Conservation (phyloP, 2,113 vertebrate species). For the Rhabdomys dilectus region DNA sequence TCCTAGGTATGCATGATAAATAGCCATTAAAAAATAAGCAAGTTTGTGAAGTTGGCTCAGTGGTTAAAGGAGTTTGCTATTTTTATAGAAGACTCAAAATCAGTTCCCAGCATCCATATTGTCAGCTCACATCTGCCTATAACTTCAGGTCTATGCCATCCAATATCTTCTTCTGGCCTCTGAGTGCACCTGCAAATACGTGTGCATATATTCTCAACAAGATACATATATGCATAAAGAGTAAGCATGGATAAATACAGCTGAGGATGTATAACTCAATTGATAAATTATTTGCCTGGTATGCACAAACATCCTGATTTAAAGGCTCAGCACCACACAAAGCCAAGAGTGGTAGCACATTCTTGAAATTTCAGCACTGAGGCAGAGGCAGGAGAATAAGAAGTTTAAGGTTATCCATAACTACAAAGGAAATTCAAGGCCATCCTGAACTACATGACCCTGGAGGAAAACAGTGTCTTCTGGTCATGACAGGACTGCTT, state of each 20-base stretch:
- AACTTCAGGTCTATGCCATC: not conserved
- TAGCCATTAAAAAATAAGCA: constrained; percentile 8
- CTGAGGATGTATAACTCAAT: not conserved
- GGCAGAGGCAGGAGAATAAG: not conserved
- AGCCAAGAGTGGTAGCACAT: not conserved
- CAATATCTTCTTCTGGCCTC: not conserved
- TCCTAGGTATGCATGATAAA: not conserved
- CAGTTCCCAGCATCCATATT: not conserved
- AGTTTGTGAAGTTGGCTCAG: not conserved
- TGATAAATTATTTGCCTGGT: not conserved
- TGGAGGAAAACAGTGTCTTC: not conserved
- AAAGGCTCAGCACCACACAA: not conserved
- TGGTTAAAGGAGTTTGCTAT: not conserved
- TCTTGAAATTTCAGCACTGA: not conserved
- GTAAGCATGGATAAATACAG: not conserved
- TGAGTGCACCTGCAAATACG: too few species aligned
- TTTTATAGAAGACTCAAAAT: not conserved
- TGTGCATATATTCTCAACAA: not conserved
- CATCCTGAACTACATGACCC: not conserved
- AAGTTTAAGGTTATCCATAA: not conserved
- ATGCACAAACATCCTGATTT: not conserved
- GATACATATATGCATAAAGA: not conserved
- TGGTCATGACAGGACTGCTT: not conserved
- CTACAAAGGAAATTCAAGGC: not conserved
- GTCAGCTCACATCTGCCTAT: not conserved